Evolutionary conservation across 2,113 vertebrate genomes (phyloP).

Genomic region (Bettongia penicillata): DNA sequence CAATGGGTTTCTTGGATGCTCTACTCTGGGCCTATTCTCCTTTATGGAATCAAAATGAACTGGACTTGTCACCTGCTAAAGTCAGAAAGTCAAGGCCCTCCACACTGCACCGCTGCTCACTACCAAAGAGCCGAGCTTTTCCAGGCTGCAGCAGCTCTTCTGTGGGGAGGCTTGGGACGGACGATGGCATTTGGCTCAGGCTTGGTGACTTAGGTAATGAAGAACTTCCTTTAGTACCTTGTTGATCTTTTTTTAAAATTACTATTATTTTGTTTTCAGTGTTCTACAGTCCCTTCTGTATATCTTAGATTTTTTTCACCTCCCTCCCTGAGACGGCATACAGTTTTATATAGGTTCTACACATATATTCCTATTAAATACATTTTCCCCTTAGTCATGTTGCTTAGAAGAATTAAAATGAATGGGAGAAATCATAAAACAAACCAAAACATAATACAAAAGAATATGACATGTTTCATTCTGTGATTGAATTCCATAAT

Average conservation of each 20-base stretch:
- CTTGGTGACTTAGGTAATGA: slow-evolving; percentile 42
- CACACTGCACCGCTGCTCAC: neutral
- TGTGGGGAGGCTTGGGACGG: neutral
- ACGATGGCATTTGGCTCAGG: neutral
- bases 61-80: neutral
- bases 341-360: too few relatives aligned
- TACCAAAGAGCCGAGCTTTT: neutral
- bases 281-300: too few relatives aligned
- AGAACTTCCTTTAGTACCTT: slow-evolving; percentile 82
- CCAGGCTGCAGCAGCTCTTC: neutral
- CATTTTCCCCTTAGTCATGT: too few relatives aligned
- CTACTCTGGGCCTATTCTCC: neutral
- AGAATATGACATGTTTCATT: too few relatives aligned
- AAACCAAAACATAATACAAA: too few relatives aligned
- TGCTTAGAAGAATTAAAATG: too few relatives aligned
- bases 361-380: too few relatives aligned
- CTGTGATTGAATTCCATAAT: too few relatives aligned
- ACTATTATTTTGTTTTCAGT: too few relatives aligned
- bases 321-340: too few relatives aligned
- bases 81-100: neutral
- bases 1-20: neutral
- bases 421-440: too few relatives aligned
- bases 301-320: too few relatives aligned
- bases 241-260: slow-evolving; percentile 5
- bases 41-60: neutral